Evolutionary conservation across 2,888 invertebrate genomes (phyloP).

Genomic region (Fragum whitleyi): DNA sequence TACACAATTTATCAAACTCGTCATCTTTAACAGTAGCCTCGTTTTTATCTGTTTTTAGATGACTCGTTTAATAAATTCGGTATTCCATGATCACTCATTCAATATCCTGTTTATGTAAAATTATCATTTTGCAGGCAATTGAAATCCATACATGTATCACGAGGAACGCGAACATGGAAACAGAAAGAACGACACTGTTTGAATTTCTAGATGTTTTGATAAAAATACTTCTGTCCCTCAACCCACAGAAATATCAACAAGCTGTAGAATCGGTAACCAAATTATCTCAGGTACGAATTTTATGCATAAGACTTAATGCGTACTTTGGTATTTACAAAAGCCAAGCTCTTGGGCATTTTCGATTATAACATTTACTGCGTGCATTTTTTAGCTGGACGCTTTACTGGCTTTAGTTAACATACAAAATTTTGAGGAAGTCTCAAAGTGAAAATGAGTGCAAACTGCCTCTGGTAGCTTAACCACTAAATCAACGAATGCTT

Average conservation of each 20-base stretch:
- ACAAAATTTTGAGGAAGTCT: too few relatives aligned
- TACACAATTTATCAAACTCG: too few relatives aligned
- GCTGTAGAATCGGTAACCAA: neutral
- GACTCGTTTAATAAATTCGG: too few relatives aligned
- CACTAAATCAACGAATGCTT: too few relatives aligned
- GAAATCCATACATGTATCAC: constrained; percentile 11
- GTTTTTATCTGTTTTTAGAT: too few relatives aligned
- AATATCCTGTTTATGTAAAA: too few relatives aligned
- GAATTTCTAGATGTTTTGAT: constrained; percentile 12
- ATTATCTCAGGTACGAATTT: neutral
- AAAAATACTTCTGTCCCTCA: neutral
- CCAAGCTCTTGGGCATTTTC: neutral
- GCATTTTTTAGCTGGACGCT: neutral
- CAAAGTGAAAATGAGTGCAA: too few relatives aligned
- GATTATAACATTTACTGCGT: neutral
- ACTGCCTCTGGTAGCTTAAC: too few relatives aligned
- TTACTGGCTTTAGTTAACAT: too few relatives aligned
- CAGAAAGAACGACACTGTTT: neutral
- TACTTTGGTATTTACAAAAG: neutral
- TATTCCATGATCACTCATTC: too few relatives aligned
- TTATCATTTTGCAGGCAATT: constrained; percentile 5
- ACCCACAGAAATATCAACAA: neutral
- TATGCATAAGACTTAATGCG: neutral
- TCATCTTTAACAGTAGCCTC: too few relatives aligned
- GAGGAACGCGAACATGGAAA: constrained; percentile 17